Conservation (phyloP, 1,140 invertebrate genomes). For the Drosophila truncata region DNA sequence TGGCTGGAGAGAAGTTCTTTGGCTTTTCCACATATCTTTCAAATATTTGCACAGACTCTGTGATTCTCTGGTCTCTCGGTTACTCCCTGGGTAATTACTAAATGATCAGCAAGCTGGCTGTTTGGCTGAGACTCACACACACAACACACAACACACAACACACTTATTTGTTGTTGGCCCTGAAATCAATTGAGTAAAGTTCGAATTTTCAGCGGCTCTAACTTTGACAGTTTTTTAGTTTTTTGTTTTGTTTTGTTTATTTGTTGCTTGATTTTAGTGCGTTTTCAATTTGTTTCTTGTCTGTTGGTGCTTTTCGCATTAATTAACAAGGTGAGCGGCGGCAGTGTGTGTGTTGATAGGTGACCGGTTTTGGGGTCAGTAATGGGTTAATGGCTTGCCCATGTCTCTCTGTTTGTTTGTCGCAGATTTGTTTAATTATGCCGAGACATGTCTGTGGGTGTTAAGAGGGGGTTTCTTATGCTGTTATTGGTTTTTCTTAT, state of each 20-base stretch:
- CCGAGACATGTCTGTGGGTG: conserved; percentile 63
- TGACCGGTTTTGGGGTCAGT: conserved; percentile 55
- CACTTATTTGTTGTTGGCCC: conserved; percentile 33
- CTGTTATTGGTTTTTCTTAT: neutral
- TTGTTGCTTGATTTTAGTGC: conserved; percentile 13
- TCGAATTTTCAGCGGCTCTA: conserved; percentile 14
- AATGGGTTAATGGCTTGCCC: conserved; percentile 61
- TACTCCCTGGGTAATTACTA: conserved; percentile 3
- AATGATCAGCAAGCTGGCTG: conserved; percentile 1
- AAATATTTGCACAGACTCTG: neutral
- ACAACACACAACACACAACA: neutral
- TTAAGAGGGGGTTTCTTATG: conserved; percentile 30
- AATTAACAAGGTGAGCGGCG: conserved; percentile 59
- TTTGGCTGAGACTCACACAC: neutral
- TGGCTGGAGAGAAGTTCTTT: conserved; percentile 15
- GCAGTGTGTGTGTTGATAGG: conserved; percentile 31
- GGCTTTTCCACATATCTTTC: neutral
- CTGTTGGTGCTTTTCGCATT: conserved; percentile 60
- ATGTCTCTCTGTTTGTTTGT: conserved; percentile 51
- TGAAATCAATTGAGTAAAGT: conserved; percentile 31
- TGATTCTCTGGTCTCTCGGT: neutral
- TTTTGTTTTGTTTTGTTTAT: neutral
- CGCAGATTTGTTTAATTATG: conserved; percentile 79
- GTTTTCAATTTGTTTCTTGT: conserved; percentile 38
- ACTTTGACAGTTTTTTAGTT: conserved; percentile 25